Conservation (phyloP, 2,113 vertebrate species). For the Ifrita kowaldi region DNA sequence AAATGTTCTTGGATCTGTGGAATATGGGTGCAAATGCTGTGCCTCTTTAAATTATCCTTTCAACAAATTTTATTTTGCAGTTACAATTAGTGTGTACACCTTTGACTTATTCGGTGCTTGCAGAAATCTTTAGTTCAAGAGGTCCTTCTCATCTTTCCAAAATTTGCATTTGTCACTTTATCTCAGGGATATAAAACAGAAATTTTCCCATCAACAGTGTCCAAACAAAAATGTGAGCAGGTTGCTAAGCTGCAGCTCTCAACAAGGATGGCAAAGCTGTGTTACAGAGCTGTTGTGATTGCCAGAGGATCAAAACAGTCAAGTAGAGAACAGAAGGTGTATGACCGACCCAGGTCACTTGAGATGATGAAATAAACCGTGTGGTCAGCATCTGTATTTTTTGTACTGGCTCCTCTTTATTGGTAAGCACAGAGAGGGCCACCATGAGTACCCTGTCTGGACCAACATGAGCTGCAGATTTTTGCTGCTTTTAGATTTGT, state of each 20-base stretch:
- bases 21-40: neutral
- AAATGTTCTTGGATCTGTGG: neutral
- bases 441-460: neutral
- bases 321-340: neutral
- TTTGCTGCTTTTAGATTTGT: neutral
- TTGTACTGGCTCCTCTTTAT: neutral
- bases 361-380: neutral
- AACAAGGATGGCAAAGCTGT: neutral
- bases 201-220: neutral
- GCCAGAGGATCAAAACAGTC: neutral
- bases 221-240: neutral
- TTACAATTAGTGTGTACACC: accelerated
- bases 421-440: neutral
- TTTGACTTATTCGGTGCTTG: neutral
- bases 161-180: neutral
- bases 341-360: neutral
- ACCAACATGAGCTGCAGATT: neutral
- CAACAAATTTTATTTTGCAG: neutral
- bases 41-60: neutral
- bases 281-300: neutral
- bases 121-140: neutral
- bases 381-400: neutral
- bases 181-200: neutral
- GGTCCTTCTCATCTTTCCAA: neutral
- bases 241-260: neutral